These are phyloP conservation scores for Chaunax sp. DNA, from an alignment of 2,797 vertebrate species.

Conservation along the genomic window DNA sequence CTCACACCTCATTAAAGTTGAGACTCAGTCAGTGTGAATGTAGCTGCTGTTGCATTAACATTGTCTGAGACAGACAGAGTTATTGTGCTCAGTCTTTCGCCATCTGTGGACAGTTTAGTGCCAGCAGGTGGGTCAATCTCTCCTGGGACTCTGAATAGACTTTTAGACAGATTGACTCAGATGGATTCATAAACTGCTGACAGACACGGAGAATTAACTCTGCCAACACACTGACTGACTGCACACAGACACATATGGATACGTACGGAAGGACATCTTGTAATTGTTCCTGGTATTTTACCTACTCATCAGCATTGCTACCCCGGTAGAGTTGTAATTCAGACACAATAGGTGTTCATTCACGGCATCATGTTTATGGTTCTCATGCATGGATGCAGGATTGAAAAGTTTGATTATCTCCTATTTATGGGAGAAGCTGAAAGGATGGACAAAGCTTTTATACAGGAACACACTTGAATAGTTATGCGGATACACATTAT, in stretches of 20 bases:
- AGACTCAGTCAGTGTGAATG: slow-evolving; percentile 32
- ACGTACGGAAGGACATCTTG: not conserved
- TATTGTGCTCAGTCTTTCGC: slow-evolving; percentile 57
- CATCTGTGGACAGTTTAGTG: slow-evolving; percentile 68
- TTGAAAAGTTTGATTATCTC: slow-evolving; percentile 28
- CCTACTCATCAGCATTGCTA: not conserved
- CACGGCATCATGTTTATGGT: no score
- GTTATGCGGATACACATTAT: slow-evolving; percentile 15
- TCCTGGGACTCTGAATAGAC: slow-evolving; percentile 46
- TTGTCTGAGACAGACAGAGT: slow-evolving; percentile 57
- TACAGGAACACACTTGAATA: slow-evolving; percentile 16
- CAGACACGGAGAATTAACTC: slow-evolving; percentile 18
- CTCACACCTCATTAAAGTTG: slow-evolving; percentile 14
- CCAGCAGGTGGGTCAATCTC: slow-evolving; percentile 59
- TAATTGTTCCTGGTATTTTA: slow-evolving; percentile 2
- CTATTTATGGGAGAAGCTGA: slow-evolving; percentile 33
- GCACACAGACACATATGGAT: not conserved
- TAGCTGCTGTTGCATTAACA: slow-evolving; percentile 27
- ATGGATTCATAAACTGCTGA: slow-evolving; percentile 48
- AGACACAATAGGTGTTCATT: no score
- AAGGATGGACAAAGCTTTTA: slow-evolving; percentile 26
- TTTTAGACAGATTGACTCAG: slow-evolving; percentile 52
- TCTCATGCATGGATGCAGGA: no score
- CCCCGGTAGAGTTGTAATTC: not conserved
- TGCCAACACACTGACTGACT: not conserved